phyloP scores from a whole-genome alignment of 64 coral and sea anemone genomes.

The Orbicella faveolata region DNA sequence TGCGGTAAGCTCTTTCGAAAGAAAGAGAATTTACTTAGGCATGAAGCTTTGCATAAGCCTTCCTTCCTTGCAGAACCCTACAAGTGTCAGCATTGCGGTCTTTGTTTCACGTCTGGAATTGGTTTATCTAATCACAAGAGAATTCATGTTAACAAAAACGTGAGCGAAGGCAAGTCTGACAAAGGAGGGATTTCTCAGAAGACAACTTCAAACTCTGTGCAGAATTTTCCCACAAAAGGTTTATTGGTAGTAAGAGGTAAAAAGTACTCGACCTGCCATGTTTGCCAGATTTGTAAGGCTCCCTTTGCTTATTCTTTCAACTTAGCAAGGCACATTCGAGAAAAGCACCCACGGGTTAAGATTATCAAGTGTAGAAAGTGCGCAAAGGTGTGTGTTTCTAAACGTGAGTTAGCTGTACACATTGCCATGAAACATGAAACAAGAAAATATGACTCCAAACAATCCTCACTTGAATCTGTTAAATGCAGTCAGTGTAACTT shows the following conservation, averaged over 20 bases:
- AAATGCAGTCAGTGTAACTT: no score
- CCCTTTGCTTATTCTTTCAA: not conserved
- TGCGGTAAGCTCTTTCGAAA: not conserved
- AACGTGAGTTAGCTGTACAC: slow-evolving; percentile 4
- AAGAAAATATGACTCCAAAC: not conserved
- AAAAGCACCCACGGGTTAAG: slow-evolving; percentile 3
- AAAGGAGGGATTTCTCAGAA: not conserved
- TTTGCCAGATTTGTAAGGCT: slow-evolving; percentile 9
- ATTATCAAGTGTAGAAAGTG: slow-evolving; percentile 17
- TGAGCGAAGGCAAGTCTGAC: not conserved
- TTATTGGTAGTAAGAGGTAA: not conserved
- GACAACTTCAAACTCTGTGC: no score
- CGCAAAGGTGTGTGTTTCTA: not conserved
- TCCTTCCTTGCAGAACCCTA: no score
- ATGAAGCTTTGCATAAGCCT: not conserved
- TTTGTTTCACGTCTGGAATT: not conserved
- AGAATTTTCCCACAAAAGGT: not conserved
- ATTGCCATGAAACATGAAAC: not conserved
- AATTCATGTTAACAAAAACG: not conserved
- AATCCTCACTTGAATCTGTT: not conserved
- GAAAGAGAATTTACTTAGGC: not conserved
- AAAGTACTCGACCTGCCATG: not conserved
- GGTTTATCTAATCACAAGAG: slow-evolving; percentile 7
- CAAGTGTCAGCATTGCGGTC: not conserved
- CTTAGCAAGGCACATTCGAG: not conserved